Conservation (phyloP, 2,888 invertebrate genomes). For the Tenthredo livida region DNA sequence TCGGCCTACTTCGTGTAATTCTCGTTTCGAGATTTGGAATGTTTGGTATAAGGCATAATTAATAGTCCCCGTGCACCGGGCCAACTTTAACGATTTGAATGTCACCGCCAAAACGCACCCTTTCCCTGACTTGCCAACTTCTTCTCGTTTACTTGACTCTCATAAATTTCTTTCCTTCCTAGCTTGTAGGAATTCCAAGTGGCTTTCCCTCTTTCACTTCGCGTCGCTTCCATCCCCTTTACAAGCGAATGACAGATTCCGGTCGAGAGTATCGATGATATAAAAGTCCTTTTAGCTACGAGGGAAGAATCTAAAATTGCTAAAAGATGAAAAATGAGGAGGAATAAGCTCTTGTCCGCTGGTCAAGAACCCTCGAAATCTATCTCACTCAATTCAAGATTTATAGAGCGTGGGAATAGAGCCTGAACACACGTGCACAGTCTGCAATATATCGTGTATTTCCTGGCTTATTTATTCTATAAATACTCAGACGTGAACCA, state of each 20-base stretch:
- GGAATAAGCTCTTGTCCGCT: not conserved
- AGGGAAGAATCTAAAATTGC: conserved; percentile 9
- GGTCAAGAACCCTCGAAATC: conserved; percentile 8
- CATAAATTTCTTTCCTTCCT: conserved; percentile 9
- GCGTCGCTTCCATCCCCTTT: not conserved
- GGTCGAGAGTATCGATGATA: conserved; percentile 32
- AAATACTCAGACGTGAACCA: not conserved
- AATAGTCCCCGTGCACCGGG: not conserved
- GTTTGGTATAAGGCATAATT: conserved; percentile 23
- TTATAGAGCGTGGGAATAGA: not conserved
- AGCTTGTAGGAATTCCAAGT: conserved; percentile 34
- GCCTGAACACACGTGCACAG: not conserved
- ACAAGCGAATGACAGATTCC: conserved; percentile 24
- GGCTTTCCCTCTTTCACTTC: conserved; percentile 20
- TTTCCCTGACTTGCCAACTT: conserved; percentile 17
- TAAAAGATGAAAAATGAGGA: conserved; percentile 1
- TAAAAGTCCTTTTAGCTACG: conserved; percentile 15
- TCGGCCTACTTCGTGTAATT: not conserved
- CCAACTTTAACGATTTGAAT: conserved; percentile 8
- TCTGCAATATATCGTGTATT: not conserved
- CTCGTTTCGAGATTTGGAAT: not conserved
- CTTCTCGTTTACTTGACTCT: conserved; percentile 24
- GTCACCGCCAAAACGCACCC: conserved; percentile 14
- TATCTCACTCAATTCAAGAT: conserved; percentile 8
- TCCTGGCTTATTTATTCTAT: not conserved